These are phyloP conservation scores for Zeus faber DNA, from an alignment of 2,113 vertebrate species.

Conservation along the genomic window DNA sequence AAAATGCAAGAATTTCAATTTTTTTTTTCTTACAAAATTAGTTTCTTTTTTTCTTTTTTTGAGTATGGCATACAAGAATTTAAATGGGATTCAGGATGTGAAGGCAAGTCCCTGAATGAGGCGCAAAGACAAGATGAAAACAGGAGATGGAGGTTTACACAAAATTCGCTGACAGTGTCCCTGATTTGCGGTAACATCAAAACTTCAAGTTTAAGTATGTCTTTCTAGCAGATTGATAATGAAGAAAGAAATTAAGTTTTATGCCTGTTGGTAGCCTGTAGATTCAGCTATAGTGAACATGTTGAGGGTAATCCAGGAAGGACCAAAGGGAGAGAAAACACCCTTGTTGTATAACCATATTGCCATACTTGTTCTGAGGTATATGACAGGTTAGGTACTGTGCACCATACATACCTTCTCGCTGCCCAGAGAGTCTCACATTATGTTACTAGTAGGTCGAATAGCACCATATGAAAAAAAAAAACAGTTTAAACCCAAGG, in stretches of 20 bases:
- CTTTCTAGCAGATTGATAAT: conserved; percentile 86
- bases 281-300: conserved; percentile 56
- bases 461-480: conserved; percentile 95
- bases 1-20: too few relatives aligned
- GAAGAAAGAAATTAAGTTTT: conserved; percentile 73
- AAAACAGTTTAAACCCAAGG: conserved; percentile 85
- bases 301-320: conserved; percentile 73
- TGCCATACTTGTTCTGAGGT: conserved; percentile 99
- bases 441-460: conserved; percentile 87
- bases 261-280: conserved; percentile 54
- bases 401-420: conserved; percentile 85
- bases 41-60: conserved; percentile 73
- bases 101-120: conserved; percentile 69
- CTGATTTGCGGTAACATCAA: conserved; percentile 90
- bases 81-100: conserved; percentile 75
- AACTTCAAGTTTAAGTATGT: conserved; percentile 87
- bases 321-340: conserved; percentile 73
- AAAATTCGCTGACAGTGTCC: conserved; percentile 89
- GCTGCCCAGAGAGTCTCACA: conserved; percentile 83
- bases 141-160: conserved; percentile 79
- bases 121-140: conserved; percentile 72
- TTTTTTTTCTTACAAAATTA: conserved; percentile 72
- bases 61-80: conserved; percentile 74
- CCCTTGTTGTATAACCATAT: conserved; percentile 83
- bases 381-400: conserved; percentile 90